Evolutionary conservation across 2,113 vertebrate species (phyloP).

Genomic region (Fregetta grallaria): DNA sequence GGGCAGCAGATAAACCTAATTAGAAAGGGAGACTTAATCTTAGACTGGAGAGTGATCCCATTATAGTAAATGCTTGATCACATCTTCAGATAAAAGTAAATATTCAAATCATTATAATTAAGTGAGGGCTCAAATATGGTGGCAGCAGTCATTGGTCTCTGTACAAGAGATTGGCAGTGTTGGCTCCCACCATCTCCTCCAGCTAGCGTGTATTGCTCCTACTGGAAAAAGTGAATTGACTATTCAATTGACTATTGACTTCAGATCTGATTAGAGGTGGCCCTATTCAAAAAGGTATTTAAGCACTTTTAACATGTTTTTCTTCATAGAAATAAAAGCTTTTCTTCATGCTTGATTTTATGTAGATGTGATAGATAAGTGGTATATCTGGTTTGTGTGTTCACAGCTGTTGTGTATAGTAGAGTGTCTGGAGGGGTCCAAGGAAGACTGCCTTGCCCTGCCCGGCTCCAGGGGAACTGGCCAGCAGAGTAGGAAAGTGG

Average conservation of each 20-base stretch:
- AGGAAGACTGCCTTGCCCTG: background rate
- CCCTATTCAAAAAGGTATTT: background rate
- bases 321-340: background rate
- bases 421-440: background rate
- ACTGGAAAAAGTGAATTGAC: background rate
- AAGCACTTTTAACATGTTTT: background rate
- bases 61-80: background rate
- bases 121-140: background rate
- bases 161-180: background rate
- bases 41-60: background rate
- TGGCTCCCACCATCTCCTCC: background rate
- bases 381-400: background rate
- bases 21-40: background rate
- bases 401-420: background rate
- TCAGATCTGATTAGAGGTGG: background rate
- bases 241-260: background rate
- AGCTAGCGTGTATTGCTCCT: background rate
- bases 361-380: background rate
- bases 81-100: background rate
- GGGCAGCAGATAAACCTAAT: background rate
- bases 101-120: background rate
- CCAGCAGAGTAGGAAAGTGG: background rate
- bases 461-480: background rate
- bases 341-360: background rate
- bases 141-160: background rate